Evolutionary conservation across 2,113 vertebrate genomes (phyloP).

Genomic region (Oenanthe melanoleuca): DNA sequence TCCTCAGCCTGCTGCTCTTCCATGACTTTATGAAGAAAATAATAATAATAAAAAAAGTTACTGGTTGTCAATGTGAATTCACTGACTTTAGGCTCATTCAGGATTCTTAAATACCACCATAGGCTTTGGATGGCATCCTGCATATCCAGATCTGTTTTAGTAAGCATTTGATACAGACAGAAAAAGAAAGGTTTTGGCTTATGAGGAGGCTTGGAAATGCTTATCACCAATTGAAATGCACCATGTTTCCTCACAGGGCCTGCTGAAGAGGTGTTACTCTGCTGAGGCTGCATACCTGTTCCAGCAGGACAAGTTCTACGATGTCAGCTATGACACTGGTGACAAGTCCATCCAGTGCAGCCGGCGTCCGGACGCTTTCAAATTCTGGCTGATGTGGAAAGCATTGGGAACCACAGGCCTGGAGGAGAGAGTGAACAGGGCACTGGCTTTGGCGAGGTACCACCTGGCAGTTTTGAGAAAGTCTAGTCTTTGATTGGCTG

Average conservation of each 20-base stretch:
- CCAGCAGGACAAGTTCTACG: slow-evolving; percentile 88
- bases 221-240: neutral
- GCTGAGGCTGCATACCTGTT: slow-evolving; percentile 84
- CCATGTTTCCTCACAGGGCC: slow-evolving; percentile 64
- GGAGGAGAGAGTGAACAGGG: slow-evolving; percentile 83
- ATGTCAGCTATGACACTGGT: slow-evolving; percentile 83
- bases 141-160: neutral
- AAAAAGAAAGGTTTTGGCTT: neutral
- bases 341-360: slow-evolving; percentile 89
- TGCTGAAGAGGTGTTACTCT: slow-evolving; percentile 83
- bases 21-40: neutral
- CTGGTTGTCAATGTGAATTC: neutral
- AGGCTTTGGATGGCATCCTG: neutral
- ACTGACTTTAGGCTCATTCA: neutral
- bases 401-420: slow-evolving; percentile 81
- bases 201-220: neutral
- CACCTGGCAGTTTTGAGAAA: neutral
- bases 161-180: neutral
- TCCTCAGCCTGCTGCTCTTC: neutral
- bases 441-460: slow-evolving; percentile 82
- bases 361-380: slow-evolving; percentile 84
- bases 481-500: neutral
- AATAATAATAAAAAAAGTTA: neutral
- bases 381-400: slow-evolving; percentile 89
- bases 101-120: neutral